Conservation (phyloP, 92 coral and sea anemone species). For the Meandrina meandrites region DNA sequence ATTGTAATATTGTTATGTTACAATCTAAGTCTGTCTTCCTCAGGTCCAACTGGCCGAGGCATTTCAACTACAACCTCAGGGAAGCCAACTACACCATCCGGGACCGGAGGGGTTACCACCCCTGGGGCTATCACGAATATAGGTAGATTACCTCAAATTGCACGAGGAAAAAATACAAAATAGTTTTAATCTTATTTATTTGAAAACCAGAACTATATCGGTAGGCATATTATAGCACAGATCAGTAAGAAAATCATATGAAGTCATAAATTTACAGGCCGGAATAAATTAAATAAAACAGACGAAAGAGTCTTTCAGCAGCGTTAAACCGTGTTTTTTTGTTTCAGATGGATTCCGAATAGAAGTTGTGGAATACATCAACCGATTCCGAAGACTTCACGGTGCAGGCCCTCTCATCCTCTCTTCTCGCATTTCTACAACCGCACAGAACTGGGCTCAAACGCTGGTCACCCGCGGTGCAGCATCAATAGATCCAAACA, state of each 20-base stretch:
- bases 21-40: background rate
- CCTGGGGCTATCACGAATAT: constrained; percentile 23
- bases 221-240: too few relatives aligned
- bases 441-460: constrained; percentile 73
- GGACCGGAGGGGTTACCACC: constrained; percentile 19
- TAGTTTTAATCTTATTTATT: too few relatives aligned
- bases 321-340: background rate
- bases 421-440: constrained; percentile 50
- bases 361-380: constrained; percentile 67
- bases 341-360: constrained; percentile 58
- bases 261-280: too few relatives aligned
- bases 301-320: background rate
- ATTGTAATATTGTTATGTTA: background rate
- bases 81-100: constrained; percentile 11
- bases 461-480: constrained; percentile 56
- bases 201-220: too few relatives aligned
- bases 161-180: too few relatives aligned
- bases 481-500: constrained; percentile 56
- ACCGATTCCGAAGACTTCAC: constrained; percentile 67
- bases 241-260: too few relatives aligned
- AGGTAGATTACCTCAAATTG: background rate
- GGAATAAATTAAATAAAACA: background rate
- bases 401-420: constrained; percentile 73
- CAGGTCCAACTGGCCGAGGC: constrained; percentile 14
- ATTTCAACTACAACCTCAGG: constrained; percentile 21